These are phyloP conservation scores for Hemibagrus wyckioides DNA, from an alignment of 2,113 vertebrate species.

Conservation along the genomic window DNA sequence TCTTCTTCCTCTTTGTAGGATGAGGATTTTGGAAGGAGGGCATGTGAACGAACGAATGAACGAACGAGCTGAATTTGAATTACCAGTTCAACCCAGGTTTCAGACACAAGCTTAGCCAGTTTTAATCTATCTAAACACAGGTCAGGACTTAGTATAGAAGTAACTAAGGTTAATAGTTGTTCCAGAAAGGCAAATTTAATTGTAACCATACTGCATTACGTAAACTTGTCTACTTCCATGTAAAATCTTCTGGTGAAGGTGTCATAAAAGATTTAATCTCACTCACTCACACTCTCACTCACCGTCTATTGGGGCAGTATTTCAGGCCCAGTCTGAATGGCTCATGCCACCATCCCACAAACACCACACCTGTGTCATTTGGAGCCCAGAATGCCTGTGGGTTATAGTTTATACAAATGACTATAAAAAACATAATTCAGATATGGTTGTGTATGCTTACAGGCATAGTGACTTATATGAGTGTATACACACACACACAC, in stretches of 20 bases:
- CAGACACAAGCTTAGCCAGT: too few relatives aligned
- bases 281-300: slow-evolving; percentile 28
- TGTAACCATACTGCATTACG: not conserved
- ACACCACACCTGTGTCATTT: slow-evolving; percentile 84
- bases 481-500: not conserved
- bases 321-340: slow-evolving; percentile 87
- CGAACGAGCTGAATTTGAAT: too few relatives aligned
- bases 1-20: not conserved
- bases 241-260: not conserved
- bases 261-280: too few relatives aligned
- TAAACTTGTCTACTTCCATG: not conserved
- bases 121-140: too few relatives aligned
- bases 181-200: not conserved
- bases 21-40: not conserved
- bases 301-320: slow-evolving; percentile 89
- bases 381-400: slow-evolving; percentile 94
- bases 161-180: too few relatives aligned
- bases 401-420: not conserved
- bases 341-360: slow-evolving; percentile 90
- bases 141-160: too few relatives aligned
- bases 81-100: too few relatives aligned
- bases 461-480: not conserved
- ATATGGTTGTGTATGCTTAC: too few relatives aligned
- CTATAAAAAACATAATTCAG: not conserved
- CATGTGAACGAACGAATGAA: too few relatives aligned